These are phyloP conservation scores for Urosaurus nigricauda DNA, from an alignment of 2,797 vertebrate genomes.

Conservation along the genomic window DNA sequence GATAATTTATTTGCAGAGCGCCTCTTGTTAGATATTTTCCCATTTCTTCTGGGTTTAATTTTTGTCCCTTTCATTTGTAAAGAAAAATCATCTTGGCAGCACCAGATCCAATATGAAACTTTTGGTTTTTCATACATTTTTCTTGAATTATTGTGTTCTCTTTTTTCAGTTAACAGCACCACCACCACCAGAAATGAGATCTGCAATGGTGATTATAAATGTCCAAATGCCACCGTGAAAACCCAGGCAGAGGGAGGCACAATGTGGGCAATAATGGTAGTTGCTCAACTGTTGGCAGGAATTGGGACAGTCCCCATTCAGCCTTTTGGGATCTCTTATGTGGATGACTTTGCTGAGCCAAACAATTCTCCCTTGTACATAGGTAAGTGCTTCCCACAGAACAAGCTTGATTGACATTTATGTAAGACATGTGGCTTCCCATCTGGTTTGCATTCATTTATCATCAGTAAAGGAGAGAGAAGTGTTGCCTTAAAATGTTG, in stretches of 20 bases:
- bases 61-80: not conserved
- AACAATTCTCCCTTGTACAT: conserved; percentile 93
- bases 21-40: not conserved
- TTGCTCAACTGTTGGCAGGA: conserved; percentile 92
- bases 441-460: not conserved
- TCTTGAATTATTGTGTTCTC: not conserved
- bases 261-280: conserved; percentile 91
- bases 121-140: not conserved
- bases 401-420: not conserved
- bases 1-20: not conserved
- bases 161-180: conserved; percentile 74
- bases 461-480: too few species aligned
- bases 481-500: not conserved
- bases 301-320: conserved; percentile 95
- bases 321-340: conserved; percentile 96
- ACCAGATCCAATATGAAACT: not conserved
- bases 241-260: conserved; percentile 81
- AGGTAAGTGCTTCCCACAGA: conserved; percentile 79
- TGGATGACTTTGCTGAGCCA: conserved; percentile 91
- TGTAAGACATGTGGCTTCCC: not conserved
- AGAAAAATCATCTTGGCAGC: not conserved
- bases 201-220: conserved; percentile 78
- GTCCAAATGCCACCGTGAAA: conserved; percentile 66
- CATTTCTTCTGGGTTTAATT: not conserved
- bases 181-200: conserved; percentile 76